Conservation (phyloP, 2,113 vertebrate species). For the Seriola rivoliana region DNA sequence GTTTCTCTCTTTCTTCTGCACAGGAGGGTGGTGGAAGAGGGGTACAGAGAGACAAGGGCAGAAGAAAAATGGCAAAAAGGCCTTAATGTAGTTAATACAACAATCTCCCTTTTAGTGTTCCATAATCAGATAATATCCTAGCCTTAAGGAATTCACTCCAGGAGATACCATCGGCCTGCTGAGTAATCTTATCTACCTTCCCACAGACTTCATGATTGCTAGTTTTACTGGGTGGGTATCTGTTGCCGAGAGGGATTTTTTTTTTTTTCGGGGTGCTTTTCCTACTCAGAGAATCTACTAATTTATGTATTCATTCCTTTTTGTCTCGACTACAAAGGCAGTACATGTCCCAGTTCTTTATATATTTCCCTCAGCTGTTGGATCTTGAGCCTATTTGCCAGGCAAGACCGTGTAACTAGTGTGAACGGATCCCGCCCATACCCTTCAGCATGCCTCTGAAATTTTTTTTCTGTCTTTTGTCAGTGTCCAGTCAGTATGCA, state of each 20-base stretch:
- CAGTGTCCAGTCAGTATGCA: conserved; percentile 24
- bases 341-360: conserved; percentile 73
- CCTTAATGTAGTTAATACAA: conserved; percentile 63
- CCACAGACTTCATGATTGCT: conserved; percentile 44
- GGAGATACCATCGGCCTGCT: conserved; percentile 47
- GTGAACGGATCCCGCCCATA: conserved; percentile 36
- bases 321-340: conserved; percentile 82
- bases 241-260: conserved; percentile 61
- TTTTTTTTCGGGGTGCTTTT: conserved; percentile 55
- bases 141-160: conserved; percentile 47
- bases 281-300: conserved; percentile 68
- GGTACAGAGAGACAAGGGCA: background rate
- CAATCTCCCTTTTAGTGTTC: conserved; percentile 50
- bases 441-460: conserved; percentile 21
- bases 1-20: background rate
- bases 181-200: conserved; percentile 64
- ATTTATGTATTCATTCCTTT: conserved; percentile 85
- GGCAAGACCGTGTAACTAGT: conserved; percentile 37
- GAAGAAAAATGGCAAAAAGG: conserved; percentile 20
- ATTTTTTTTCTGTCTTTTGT: conserved; percentile 13
- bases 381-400: conserved; percentile 52
- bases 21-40: background rate
- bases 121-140: conserved; percentile 67
- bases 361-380: conserved; percentile 71
- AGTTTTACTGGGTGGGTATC: conserved; percentile 57